Conservation (phyloP, 2,113 vertebrate genomes). For the Pedionomus torquatus region DNA sequence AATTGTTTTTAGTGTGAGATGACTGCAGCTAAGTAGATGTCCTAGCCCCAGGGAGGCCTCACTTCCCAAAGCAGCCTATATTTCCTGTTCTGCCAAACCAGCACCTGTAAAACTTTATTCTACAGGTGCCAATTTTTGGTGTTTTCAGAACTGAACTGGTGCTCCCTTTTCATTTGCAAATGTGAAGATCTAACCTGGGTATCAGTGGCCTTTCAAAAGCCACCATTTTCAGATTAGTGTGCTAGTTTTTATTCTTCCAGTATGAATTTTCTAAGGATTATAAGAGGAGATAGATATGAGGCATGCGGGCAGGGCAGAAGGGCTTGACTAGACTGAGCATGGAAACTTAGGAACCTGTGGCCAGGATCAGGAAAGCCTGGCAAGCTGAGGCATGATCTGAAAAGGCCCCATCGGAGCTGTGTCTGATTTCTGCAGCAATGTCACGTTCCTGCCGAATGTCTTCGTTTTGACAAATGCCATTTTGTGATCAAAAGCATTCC, state of each 20-base stretch:
- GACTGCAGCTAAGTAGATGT: not conserved
- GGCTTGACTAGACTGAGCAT: not conserved
- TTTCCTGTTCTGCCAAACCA: not conserved
- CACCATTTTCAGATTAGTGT: not conserved
- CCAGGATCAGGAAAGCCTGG: not conserved
- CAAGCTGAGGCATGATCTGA: not conserved
- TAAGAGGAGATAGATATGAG: not conserved
- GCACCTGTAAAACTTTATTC: not conserved
- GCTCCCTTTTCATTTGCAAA: not conserved
- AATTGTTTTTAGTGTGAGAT: not conserved
- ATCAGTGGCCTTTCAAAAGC: accelerated
- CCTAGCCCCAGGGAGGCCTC: not conserved
- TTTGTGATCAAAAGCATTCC: not conserved
- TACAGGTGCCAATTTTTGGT: not conserved
- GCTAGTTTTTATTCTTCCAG: not conserved
- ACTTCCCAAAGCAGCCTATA: not conserved
- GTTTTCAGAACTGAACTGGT: not conserved
- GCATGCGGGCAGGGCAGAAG: not conserved
- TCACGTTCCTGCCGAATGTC: not conserved
- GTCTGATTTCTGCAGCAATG: not conserved
- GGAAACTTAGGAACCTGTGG: accelerated
- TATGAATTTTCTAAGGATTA: not conserved
- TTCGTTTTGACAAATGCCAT: not conserved
- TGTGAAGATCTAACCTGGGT: not conserved
- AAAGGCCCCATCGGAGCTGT: not conserved